A percentile compares a stretch with the other conserved stretches of the same genome.
These are phyloP conservation scores for Saccostrea cuccullata DNA, from an alignment of 1,140 invertebrate species.

Conservation along the genomic window DNA sequence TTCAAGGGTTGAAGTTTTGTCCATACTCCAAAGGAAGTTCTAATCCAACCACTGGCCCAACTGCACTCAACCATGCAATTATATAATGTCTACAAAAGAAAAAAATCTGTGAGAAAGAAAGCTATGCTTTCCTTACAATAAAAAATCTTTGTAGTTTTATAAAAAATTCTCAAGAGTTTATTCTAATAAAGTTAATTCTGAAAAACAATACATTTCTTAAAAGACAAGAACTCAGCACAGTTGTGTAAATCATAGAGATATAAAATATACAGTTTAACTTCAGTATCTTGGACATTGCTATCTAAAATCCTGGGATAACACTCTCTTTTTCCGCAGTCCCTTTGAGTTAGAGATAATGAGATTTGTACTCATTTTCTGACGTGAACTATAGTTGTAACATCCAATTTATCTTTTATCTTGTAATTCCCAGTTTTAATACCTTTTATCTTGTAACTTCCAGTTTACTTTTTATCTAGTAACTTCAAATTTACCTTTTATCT, in stretches of 20 bases:
- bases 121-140: not conserved
- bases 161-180: too few relatives aligned
- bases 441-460: not conserved
- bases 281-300: not conserved
- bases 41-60: conserved; percentile 74
- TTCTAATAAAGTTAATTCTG: too few relatives aligned
- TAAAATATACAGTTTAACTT: not conserved
- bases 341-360: too few relatives aligned
- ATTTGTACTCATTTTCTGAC: too few relatives aligned
- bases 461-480: not conserved
- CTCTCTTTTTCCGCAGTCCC: too few relatives aligned
- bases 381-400: too few relatives aligned
- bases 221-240: too few relatives aligned
- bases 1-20: not conserved
- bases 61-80: conserved; percentile 71
- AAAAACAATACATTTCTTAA: too few relatives aligned
- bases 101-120: not conserved
- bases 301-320: too few relatives aligned
- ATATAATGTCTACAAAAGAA: conserved; percentile 70
- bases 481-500: not conserved
- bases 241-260: too few relatives aligned
- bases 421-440: not conserved
- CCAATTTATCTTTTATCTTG: not conserved
- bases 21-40: conserved; percentile 65
- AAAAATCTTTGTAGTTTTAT: too few relatives aligned